Base-by-base conservation (phyloP, 2,113 vertebrate genomes). In the Micromys minutus region DNA sequence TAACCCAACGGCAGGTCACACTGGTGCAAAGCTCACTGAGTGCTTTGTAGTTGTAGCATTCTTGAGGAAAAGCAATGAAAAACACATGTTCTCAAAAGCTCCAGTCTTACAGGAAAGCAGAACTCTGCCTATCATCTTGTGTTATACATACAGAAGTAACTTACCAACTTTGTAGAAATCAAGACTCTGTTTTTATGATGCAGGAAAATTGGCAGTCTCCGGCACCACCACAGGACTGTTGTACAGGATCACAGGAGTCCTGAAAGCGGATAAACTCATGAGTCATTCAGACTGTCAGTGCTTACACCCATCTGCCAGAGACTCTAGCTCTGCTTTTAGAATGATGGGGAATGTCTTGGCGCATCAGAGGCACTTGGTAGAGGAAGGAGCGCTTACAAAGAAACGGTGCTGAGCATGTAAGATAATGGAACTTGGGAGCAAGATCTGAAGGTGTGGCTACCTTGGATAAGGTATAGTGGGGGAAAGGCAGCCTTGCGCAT, bases 1-100 rank as follows among this genome's bases (percentile, higher is more conserved):
- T 50, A 87, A 47, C n/a, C 0, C 4, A 5, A 34, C 93, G 31
- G 52, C 29, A 59, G 69, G 22, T 93, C 55, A 47, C 75, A 57
- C 71, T 65, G 45, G 47, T 8, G 9, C 24, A 84, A 57, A 71
- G 65, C 52, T 90, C 76, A 29, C 63, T 4, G 22, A 75, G 7
- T 81, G 55, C 63, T 88, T 94, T 36, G 93, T 90, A 95, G 61
- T 9, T 87, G 89, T 29, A 91, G 0, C 9, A 31, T 88, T 90
- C 50, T 77, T 75, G 77, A 94, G 69, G 91, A 80, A 93, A 96
- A 97, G 61, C 50, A 84, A 90, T 97, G 91, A 67, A 69, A 95
- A 97, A 90, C 21, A 4, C 10, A 11, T 93, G 87, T 9, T 67
- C 8, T 17, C 87, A 90, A 69, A 95, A 86, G 61, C 3, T 36